Percentiles rank a stretch among this genome's conserved stretches.
These are phyloP conservation scores for Rhinolophus sinicus DNA, from an alignment of 2,113 vertebrate species.

Conservation along the genomic window DNA sequence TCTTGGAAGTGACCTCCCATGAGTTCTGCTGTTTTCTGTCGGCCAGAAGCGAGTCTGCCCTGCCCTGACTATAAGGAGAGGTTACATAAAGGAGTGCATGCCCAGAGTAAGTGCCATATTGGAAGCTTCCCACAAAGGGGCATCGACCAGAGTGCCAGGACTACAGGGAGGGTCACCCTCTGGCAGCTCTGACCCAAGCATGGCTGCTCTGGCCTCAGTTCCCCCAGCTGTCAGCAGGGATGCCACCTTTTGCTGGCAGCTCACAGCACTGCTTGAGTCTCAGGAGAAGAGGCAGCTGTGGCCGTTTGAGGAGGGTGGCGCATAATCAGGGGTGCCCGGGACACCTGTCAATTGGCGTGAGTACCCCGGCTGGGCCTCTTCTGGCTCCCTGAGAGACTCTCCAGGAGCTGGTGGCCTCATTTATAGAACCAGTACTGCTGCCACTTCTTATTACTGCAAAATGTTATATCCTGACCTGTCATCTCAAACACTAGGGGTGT, in stretches of 20 bases:
- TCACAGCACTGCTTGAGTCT: neutral
- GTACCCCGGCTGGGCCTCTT: accelerated
- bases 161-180: accelerated
- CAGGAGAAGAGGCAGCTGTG: accelerated
- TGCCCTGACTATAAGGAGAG: neutral
- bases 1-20: accelerated
- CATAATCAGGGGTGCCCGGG: accelerated
- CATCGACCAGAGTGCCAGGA: accelerated
- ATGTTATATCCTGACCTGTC: neutral
- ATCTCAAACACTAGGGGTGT: neutral
- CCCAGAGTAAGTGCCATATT: neutral
- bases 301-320: accelerated
- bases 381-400: no score
- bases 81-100: accelerated
- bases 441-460: no score
- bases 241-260: accelerated
- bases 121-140: neutral
- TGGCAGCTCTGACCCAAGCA: neutral
- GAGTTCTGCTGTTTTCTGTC: accelerated
- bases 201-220: accelerated
- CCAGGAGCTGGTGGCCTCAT: accelerated
- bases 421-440: accelerated
- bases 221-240: neutral
- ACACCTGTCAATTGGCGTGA: accelerated
- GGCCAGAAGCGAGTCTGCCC: neutral